Conservation (phyloP, 2,113 vertebrate genomes). For the Mormoops blainvillei region DNA sequence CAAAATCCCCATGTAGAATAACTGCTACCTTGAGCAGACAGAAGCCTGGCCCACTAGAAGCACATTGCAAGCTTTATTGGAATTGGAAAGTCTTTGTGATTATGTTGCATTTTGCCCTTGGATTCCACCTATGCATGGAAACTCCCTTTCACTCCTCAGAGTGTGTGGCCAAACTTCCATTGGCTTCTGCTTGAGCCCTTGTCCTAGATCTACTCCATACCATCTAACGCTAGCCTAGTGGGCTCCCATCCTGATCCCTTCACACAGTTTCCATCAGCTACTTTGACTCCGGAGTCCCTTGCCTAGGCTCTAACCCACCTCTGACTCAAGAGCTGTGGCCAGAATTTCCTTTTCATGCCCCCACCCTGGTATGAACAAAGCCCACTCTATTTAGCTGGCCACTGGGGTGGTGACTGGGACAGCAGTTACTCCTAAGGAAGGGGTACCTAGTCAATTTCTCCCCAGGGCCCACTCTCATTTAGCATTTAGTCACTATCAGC, state of each 20-base stretch:
- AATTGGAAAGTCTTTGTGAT: neutral
- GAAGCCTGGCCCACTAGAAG: neutral
- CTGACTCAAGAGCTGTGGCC: neutral
- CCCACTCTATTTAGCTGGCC: neutral
- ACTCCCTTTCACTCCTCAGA: neutral
- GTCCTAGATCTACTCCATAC: neutral
- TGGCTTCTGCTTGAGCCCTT: neutral
- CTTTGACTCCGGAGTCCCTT: neutral
- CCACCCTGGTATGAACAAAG: neutral
- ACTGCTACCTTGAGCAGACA: neutral
- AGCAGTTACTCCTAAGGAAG: neutral
- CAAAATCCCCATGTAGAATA: neutral
- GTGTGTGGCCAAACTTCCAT: neutral
- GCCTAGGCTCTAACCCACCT: neutral
- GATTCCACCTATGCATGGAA: neutral
- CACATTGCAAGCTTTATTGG: neutral
- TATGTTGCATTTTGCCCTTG: neutral
- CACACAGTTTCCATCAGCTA: neutral
- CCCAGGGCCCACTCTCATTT: neutral
- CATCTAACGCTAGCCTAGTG: neutral
- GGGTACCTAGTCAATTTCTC: neutral
- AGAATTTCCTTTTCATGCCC: neutral
- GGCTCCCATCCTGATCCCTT: neutral
- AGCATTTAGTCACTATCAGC: neutral
- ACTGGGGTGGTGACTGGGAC: neutral